These are phyloP conservation scores for Parnassius smintheus DNA, from an alignment of 2,888 invertebrate genomes.

Conservation along the genomic window DNA sequence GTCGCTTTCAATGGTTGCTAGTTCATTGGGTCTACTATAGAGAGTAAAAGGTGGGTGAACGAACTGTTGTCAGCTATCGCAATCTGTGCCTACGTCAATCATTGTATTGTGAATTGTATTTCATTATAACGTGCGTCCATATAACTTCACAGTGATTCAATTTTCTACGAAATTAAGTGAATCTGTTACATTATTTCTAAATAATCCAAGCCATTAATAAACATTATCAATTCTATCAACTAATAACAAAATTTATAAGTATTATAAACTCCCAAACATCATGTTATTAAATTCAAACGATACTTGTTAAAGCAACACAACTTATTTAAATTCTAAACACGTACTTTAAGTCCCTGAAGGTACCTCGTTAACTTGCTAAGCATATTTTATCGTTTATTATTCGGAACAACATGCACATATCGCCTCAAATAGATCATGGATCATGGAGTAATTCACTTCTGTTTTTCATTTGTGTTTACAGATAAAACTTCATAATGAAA, in stretches of 20 bases:
- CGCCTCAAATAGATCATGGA: background rate
- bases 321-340: conserved; percentile 52
- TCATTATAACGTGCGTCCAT: conserved; percentile 25
- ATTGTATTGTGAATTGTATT: conserved; percentile 47
- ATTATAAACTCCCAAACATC: conserved; percentile 11
- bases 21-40: conserved; percentile 68
- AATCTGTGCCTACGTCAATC: conserved; percentile 44
- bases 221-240: background rate
- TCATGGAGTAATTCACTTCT: background rate
- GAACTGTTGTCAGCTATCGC: conserved; percentile 41
- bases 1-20: conserved; percentile 71
- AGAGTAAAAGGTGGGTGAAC: conserved; percentile 77
- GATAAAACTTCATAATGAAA: conserved; percentile 54
- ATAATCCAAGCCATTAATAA: background rate
- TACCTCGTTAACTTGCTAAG: conserved; percentile 34
- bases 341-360: conserved; percentile 47
- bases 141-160: conserved; percentile 12
- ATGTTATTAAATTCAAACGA: conserved; percentile 9
- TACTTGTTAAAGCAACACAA: conserved; percentile 20
- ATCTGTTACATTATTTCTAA: background rate
- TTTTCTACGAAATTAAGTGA: background rate
- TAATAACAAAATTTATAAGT: conserved; percentile 4
- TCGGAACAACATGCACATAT: conserved; percentile 40
- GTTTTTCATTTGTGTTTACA: conserved; percentile 30
- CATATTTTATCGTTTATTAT: conserved; percentile 47